These are phyloP conservation scores for Gymnothorax reevesii DNA, from an alignment of 2,797 vertebrate species.

Conservation along the genomic window DNA sequence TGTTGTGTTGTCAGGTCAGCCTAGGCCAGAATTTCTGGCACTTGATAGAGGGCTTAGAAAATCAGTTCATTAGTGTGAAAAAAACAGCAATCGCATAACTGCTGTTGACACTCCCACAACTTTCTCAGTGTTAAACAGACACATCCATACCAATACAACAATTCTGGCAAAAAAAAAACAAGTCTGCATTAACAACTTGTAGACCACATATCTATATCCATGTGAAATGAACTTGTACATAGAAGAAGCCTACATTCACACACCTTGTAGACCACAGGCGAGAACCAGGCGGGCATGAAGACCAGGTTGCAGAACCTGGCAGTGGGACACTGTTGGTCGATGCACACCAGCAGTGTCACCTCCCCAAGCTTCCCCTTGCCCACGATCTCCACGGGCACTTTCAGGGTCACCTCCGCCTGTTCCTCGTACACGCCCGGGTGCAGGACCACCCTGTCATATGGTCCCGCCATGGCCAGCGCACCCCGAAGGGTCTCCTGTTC, in stretches of 20 bases:
- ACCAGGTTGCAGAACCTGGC: constrained; percentile 85
- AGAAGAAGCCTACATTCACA: neutral
- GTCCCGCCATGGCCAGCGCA: constrained; percentile 72
- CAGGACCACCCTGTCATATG: constrained; percentile 80
- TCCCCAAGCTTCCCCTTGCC: constrained; percentile 81
- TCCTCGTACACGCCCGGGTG: constrained; percentile 85
- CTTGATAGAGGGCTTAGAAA: no score
- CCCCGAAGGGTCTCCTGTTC: constrained; percentile 81
- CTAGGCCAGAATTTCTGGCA: no score
- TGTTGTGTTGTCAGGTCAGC: no score
- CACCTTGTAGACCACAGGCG: constrained; percentile 88
- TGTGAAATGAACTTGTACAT: neutral
- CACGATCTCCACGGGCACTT: constrained; percentile 83
- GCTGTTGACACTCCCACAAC: neutral
- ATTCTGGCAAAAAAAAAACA: no score
- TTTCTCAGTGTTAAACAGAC: neutral
- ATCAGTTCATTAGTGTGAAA: neutral
- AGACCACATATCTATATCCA: neutral
- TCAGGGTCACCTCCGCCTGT: constrained; percentile 79
- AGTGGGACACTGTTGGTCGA: constrained; percentile 87
- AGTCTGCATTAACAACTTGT: no score
- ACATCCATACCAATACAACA: neutral
- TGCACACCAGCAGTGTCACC: constrained; percentile 78
- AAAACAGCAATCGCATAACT: neutral
- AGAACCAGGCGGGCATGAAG: constrained; percentile 90